A percentile compares a stretch with the other conserved stretches of the same genome.
Conservation (phyloP, 1,140 invertebrate species). For the Carposina sasakii region DNA sequence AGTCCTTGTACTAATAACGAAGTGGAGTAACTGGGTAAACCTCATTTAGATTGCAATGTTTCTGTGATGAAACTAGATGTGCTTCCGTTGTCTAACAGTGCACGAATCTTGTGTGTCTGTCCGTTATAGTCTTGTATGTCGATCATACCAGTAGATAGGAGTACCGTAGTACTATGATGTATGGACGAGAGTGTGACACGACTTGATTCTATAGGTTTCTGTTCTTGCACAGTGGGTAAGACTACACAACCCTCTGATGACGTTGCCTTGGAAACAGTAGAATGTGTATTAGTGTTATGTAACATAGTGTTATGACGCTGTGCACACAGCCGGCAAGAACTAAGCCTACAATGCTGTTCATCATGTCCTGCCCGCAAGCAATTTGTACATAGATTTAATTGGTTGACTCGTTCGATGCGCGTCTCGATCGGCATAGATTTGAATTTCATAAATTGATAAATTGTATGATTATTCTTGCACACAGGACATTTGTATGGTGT, state of each 20-base stretch:
- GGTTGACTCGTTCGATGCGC: background rate
- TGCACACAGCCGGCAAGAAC: background rate
- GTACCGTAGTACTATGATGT: background rate
- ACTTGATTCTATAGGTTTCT: background rate
- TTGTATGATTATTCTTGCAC: background rate
- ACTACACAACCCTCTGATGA: background rate
- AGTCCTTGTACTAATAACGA: background rate
- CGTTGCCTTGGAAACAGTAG: background rate
- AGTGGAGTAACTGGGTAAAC: background rate
- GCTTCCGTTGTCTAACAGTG: background rate
- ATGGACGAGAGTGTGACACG: constrained; percentile 1
- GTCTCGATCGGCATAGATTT: constrained; percentile 2
- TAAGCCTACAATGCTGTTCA: background rate
- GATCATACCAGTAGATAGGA: background rate
- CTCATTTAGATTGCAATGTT: background rate
- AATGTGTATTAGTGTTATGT: background rate
- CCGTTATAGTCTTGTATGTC: background rate
- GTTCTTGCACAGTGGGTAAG: background rate
- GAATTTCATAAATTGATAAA: constrained; percentile 5
- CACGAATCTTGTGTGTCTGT: background rate
- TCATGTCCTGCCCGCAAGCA: background rate
- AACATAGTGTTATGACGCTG: background rate
- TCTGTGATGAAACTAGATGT: constrained; percentile 2
- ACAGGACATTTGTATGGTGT: background rate
- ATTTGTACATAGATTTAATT: background rate